Evolutionary conservation across 2,113 vertebrate species (phyloP).

Genomic region (Enhydra lutris): DNA sequence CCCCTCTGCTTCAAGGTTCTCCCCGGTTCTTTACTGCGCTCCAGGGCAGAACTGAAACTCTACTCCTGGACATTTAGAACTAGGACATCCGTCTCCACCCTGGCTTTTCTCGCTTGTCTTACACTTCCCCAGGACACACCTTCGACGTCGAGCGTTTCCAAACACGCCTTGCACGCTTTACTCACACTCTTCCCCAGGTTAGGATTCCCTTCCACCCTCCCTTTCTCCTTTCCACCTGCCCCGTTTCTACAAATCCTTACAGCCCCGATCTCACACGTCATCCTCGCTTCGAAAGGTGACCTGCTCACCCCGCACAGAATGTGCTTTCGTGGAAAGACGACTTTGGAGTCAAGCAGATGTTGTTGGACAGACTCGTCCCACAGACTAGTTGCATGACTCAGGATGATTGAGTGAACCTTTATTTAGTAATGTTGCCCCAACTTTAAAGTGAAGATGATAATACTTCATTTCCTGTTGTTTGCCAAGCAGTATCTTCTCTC

Average conservation of each 20-base stretch:
- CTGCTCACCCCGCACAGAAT: not conserved
- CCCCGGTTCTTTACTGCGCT: not conserved
- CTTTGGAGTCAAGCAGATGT: not conserved
- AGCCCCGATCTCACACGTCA: not conserved
- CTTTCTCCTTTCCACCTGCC: not conserved
- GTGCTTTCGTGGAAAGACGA: not conserved
- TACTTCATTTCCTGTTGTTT: not conserved
- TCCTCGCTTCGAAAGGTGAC: not conserved
- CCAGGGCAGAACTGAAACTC: not conserved
- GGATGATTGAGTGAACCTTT: not conserved
- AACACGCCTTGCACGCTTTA: not conserved
- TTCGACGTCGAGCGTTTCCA: not conserved
- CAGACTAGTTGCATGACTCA: not conserved
- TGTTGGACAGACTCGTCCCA: not conserved
- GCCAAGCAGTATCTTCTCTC: not conserved
- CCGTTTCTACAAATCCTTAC: not conserved
- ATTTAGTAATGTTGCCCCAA: not conserved
- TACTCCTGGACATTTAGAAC: not conserved
- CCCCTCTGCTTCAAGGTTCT: not conserved
- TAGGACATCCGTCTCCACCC: not conserved
- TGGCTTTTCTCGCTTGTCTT: not conserved
- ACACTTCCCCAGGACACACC: not conserved
- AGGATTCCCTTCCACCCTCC: not conserved
- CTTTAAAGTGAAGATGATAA: not conserved
- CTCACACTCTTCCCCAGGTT: not conserved